A percentile compares a stretch with the other conserved stretches of the same genome.
Evolutionary conservation across 2,888 invertebrate species (phyloP).

Genomic region (Ophioninae sp.): DNA sequence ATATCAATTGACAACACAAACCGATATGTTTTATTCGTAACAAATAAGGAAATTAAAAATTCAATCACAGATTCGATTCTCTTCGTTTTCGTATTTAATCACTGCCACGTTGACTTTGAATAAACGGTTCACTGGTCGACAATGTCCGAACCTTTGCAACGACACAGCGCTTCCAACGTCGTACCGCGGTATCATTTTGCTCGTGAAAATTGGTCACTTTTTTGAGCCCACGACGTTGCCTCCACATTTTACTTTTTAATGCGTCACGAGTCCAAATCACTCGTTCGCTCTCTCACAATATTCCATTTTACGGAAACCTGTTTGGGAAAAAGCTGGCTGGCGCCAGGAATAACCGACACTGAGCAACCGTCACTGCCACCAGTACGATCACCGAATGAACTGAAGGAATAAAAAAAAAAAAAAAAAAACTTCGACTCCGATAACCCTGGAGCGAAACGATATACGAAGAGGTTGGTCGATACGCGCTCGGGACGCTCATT

Average conservation of each 20-base stretch:
- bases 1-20: no score
- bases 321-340: background rate
- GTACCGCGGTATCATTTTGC: constrained; percentile 76
- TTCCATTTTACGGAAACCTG: background rate
- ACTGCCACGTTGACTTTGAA: background rate
- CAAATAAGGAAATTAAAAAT: no score
- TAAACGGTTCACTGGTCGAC: background rate
- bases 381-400: constrained; percentile 42
- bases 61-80: no score
- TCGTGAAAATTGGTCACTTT: background rate
- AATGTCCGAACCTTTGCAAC: constrained; percentile 72
- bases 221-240: background rate
- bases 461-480: constrained; percentile 41
- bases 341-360: background rate
- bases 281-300: background rate
- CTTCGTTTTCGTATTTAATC: no score
- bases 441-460: constrained; percentile 72
- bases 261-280: background rate
- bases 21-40: no score
- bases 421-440: constrained; percentile 63
- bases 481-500: constrained; percentile 49
- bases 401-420: constrained; percentile 36
- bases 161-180: constrained; percentile 76
- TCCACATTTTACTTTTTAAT: constrained; percentile 5
- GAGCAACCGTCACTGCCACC: constrained; percentile 2